These are phyloP conservation scores for Progne subis DNA, from an alignment of 2,113 vertebrate genomes.

Conservation along the genomic window DNA sequence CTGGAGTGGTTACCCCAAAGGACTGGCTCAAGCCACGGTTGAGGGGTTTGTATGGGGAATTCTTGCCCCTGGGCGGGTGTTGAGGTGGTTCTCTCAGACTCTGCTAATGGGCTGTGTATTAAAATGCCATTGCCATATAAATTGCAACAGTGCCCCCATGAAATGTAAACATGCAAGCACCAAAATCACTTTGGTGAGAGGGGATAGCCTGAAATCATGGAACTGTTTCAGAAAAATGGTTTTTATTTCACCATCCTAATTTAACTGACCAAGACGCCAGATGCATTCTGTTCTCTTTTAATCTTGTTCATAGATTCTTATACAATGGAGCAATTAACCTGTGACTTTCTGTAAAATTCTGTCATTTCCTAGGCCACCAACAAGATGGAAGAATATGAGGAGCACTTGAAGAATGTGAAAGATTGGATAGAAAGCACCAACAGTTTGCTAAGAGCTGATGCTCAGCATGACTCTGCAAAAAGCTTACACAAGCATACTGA, in stretches of 20 bases:
- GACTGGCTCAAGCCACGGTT: fast-evolving
- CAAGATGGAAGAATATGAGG: slow-evolving; percentile 86
- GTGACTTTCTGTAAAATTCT: neutral
- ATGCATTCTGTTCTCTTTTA: neutral
- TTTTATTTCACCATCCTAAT: neutral
- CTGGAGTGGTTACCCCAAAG: neutral
- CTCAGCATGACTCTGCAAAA: slow-evolving; percentile 79
- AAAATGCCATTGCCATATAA: neutral
- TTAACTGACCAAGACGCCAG: neutral
- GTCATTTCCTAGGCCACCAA: slow-evolving; percentile 75
- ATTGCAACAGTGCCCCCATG: neutral
- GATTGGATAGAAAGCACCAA: slow-evolving; percentile 85
- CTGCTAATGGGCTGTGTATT: neutral
- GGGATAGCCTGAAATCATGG: neutral
- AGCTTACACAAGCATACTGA: slow-evolving; percentile 76
- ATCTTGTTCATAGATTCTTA: neutral
- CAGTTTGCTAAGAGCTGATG: slow-evolving; percentile 78
- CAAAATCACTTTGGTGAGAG: neutral
- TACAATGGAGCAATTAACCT: neutral
- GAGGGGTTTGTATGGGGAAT: neutral
- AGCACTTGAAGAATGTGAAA: slow-evolving; percentile 81
- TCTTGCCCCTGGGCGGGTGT: neutral
- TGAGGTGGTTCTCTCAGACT: neutral
- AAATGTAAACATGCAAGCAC: neutral
- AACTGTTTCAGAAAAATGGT: neutral